Evolutionary conservation across 2,797 vertebrate species (phyloP), one percentile per base, ranked within the genome.

Genomic region (Brachyalestes nurse): DNA sequence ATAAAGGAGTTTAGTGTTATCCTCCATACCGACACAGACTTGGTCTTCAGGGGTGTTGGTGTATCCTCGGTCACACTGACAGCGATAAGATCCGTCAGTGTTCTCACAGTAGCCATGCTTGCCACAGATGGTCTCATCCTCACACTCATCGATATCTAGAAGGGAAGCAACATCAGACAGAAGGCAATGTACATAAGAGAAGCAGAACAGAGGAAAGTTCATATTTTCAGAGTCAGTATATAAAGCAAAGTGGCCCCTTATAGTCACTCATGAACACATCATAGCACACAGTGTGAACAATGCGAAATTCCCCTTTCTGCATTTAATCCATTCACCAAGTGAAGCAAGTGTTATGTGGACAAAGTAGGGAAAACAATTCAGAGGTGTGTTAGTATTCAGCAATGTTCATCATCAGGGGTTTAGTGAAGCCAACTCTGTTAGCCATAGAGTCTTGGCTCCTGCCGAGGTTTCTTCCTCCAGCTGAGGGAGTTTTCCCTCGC

Each of bases 31-130:
- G 34, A 94, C 92, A 88, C 98, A 99, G 66, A 93, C 91, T 3
- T 91, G 92, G 67, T 95, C 95, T 16, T 97, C 96, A 86, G 90
- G 92, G 1, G 93, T 75, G 87, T 95, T 95, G 87, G 96, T 95
- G 91, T 96, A 99, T 73, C 97, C 97, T 72, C 96, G 95, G 91
- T 97, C 97, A 91, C 98, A 99, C 72, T 97, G 95, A 87, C 98
- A 99, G 75, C 88, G 92, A 91, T 94, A 99, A 67, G 97, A 96
- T 28, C 97, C 98, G 58, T 93, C 93, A 82, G 91, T 93, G 88
- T 99, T 99, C 88, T 97, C 96, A 91, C 97, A 99, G 92, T 95
- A 96, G 17, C 97, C 96, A 0, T 96, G 95, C 85, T 86, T 93
- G 82, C 96, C 95, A 77, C 98, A 99, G 6, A 94, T 73, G 0